Percentiles rank a stretch among this genome's conserved stretches.
phyloP scores from a whole-genome alignment of 2,797 vertebrate genomes.

The Hemibagrus guttatus region DNA sequence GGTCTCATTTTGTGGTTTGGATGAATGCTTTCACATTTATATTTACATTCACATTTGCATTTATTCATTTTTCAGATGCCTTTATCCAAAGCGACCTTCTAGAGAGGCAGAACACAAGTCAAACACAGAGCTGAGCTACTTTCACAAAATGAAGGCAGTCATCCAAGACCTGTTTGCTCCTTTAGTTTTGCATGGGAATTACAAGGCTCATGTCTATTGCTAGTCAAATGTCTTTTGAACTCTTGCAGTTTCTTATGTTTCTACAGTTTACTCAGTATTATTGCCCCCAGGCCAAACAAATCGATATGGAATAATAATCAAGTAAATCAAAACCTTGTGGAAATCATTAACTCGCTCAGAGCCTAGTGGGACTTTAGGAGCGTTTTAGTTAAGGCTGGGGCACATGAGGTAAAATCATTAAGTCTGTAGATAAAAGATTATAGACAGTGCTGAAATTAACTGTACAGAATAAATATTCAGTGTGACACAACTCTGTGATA shows the following conservation, averaged over 20 bases:
- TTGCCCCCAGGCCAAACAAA: background rate
- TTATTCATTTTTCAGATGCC: background rate
- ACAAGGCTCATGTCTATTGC: background rate
- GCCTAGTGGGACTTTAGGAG: background rate
- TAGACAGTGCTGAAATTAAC: background rate
- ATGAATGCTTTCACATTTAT: background rate
- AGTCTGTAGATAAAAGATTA: background rate
- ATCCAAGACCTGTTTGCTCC: background rate
- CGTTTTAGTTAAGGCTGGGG: background rate
- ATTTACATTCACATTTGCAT: background rate
- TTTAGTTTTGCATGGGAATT: background rate
- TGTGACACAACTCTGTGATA: background rate
- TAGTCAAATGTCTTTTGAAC: background rate
- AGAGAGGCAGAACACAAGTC: background rate
- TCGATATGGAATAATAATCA: background rate
- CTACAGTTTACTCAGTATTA: background rate
- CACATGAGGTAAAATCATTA: background rate
- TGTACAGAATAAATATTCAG: background rate
- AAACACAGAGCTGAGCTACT: background rate
- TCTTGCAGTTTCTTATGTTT: background rate
- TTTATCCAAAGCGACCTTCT: constrained; percentile 9
- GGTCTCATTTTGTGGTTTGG: constrained; percentile 34
- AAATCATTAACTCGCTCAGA: background rate
- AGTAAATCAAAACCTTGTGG: background rate
- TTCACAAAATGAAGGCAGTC: background rate